Evolutionary conservation across 2,797 vertebrate genomes (phyloP), one percentile per base, ranked within the genome.

Genomic region (Chelonia mydas): DNA sequence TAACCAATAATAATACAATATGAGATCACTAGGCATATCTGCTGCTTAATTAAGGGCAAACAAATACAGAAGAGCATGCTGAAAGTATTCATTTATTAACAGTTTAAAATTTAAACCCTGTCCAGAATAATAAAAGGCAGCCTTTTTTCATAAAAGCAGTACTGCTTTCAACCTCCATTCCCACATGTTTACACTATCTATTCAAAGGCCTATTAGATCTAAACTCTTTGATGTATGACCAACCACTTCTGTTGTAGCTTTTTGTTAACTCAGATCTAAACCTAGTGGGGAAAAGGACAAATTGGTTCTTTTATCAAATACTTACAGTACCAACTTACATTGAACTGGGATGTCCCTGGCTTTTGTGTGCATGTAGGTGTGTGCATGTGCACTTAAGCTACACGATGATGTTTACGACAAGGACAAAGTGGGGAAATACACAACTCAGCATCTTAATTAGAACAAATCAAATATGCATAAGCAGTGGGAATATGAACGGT

Each of bases 151-250:
- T 81, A 90, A 89, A 55, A 94, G 41, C 83, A 80, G 83, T n/a
- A 41, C 94, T 80, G 87, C 94, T 97, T 96, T 88, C 95, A 95
- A 91, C 89, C 87, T 49, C 94, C 87, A 91, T 97, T 97, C 97
- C 97, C 97, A 51, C 76, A 81, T 90, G 96, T 97, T 97, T 97
- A 96, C 94, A 85, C 82, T 87, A n/a, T 88, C 92, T 93, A 93
- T 97, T 98, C 97, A 98, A 98, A 97, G 96, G 65, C 90, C 92
- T 95, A 92, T 97, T 96, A 96, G 96, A 97, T 96, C 95, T 90
- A 87, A 97, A 94, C 84, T 95, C 97, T 98, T 95, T 98, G 97
- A 98, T 97, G 97, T 88, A 95, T 76, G 96, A 97, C 95, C 92
- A 83, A 76, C 87, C 91, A 88, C 96, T 96, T 84, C 92, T 90